A percentile compares a stretch with the other conserved stretches of the same genome.
These are phyloP conservation scores for Leucophenga maculata DNA, from an alignment of 2,888 invertebrate genomes.

Conservation along the genomic window DNA sequence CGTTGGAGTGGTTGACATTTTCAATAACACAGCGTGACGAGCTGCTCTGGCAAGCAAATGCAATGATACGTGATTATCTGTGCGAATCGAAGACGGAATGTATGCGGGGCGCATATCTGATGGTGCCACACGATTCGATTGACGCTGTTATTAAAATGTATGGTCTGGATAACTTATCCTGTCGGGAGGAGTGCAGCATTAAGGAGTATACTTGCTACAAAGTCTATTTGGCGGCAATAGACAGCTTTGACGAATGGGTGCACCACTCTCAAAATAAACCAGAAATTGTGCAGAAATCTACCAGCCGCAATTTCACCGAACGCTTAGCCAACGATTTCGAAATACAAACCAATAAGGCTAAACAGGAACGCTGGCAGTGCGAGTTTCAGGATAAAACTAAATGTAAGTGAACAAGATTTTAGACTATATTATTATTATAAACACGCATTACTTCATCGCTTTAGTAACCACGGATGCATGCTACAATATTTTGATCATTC, in stretches of 20 bases:
- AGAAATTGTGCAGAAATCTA: too few relatives aligned
- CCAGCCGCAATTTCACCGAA: too few relatives aligned
- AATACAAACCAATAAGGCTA: too few relatives aligned
- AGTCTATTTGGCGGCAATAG: conserved; percentile 88
- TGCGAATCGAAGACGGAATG: conserved; percentile 87
- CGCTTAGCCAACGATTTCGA: too few relatives aligned
- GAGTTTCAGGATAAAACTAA: conserved; percentile 82
- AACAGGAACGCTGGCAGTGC: too few relatives aligned
- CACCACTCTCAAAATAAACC: too few relatives aligned
- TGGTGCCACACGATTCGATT: too few relatives aligned
- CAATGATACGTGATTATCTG: conserved; percentile 88
- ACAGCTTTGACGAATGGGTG: conserved; percentile 92
- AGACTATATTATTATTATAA: neutral
- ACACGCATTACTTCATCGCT: conserved; percentile 38
- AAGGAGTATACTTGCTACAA: conserved; percentile 91
- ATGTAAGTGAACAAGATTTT: conserved; percentile 70
- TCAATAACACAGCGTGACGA: conserved; percentile 85
- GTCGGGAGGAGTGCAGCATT: conserved; percentile 74
- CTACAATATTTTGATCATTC: conserved; percentile 90
- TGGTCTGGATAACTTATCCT: conserved; percentile 73
- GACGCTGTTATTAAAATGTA: too few relatives aligned
- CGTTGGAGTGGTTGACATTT: conserved; percentile 90
- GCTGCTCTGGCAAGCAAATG: conserved; percentile 89
- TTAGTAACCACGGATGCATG: conserved; percentile 84
- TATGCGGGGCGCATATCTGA: conserved; percentile 82